Percentiles rank a stretch among this genome's conserved stretches.
These are phyloP conservation scores for Damaliscus lunatus DNA, from an alignment of 2,113 vertebrate genomes.

Conservation along the genomic window DNA sequence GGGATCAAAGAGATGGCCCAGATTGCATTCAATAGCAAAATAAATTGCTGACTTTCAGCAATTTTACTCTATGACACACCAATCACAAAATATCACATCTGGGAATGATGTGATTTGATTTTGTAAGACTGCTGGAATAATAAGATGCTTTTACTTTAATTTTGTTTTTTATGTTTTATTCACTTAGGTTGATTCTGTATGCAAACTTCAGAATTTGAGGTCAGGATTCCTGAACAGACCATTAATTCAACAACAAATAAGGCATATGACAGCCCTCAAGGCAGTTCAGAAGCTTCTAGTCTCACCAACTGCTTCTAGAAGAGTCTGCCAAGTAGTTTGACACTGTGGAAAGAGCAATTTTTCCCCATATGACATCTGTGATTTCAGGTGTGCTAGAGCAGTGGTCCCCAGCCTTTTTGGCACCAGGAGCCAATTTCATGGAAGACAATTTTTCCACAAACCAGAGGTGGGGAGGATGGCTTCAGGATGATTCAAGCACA, in stretches of 20 bases:
- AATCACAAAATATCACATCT: background rate
- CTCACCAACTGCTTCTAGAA: slow-evolving; percentile 59
- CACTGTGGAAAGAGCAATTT: background rate
- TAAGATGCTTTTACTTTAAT: background rate
- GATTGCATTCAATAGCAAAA: background rate
- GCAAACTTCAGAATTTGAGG: background rate
- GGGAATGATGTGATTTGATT: background rate
- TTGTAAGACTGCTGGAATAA: background rate
- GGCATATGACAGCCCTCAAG: slow-evolving; percentile 71
- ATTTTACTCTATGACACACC: background rate
- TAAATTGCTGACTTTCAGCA: background rate
- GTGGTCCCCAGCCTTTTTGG: background rate
- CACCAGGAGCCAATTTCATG: background rate
- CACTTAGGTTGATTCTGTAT: slow-evolving; percentile 41
- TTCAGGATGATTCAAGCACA: background rate
- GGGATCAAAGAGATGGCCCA: background rate
- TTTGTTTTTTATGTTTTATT: background rate
- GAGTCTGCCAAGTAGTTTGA: slow-evolving; percentile 65
- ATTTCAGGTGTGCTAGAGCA: slow-evolving; percentile 33
- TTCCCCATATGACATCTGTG: slow-evolving; percentile 29
- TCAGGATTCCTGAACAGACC: background rate
- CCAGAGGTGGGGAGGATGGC: background rate
- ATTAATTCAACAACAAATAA: slow-evolving; percentile 68
- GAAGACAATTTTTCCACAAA: background rate
- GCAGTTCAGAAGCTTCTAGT: slow-evolving; percentile 19